Base-by-base conservation (phyloP, 2,797 vertebrate species). In the Diplodus sargus region DNA sequence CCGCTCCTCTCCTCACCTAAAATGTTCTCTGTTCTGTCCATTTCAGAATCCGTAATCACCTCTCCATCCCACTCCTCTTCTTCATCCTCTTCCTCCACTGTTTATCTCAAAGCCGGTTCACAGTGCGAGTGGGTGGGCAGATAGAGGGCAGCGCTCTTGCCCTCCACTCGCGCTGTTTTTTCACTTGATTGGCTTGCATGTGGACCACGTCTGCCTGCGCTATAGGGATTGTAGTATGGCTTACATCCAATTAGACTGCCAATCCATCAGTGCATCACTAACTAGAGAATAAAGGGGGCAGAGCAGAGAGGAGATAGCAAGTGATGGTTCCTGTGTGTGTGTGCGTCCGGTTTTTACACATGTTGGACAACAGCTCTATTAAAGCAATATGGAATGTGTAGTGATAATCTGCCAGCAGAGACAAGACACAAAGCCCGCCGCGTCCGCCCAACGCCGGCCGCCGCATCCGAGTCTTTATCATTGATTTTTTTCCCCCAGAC, bases 241-340 rank as follows among this genome's bases (percentile, higher is more conserved):
- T 86, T 88, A 58, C 54, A 81, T 88, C 82, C 86, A 85, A 86
- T 91, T 87, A 86, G 73, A 49, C 80, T 82, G 81, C 87, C 87
- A 84, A 74, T 87, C 84, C 73, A 82, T 89, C 85, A 84, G 52
- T 5, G 23, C 64, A 76, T 74, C 51, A 70, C 57, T 68, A 80
- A 81, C 62, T 59, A 52, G 43, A 78, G 30, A 23, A 57, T 75
- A 57, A 3, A 43, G 11, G 49, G 12, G 8, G 39, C 64, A 13
- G 2, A 2, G 43, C 57, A 56, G 47, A 48, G 57, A 20, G 42
- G 43, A 25, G 53, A 28, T 14, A 8, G 53, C 4, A 23, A 45
- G 30, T 8, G 34, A 34, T 34, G 34, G 13, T 45, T 4, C 66
- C 51, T 63, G 45, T 53, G 34, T 28, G 34, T 58, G 52, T 69